Base-by-base conservation (phyloP, 2,888 invertebrate species). In the Epicampocera succincta region DNA sequence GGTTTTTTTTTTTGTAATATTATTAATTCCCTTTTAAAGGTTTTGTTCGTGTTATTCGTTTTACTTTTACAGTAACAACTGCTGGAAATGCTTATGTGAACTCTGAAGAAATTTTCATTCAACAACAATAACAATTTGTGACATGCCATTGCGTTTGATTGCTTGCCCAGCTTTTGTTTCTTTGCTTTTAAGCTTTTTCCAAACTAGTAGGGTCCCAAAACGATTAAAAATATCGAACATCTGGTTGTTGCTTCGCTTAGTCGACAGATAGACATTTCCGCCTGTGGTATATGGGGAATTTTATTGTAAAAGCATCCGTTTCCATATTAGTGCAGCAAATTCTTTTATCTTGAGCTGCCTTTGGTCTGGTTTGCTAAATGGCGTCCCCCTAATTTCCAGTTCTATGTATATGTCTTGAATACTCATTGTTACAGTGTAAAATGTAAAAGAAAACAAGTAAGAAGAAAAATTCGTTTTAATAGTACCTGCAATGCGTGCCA, bases 401-500 rank as follows among this genome's bases (percentile, higher is more conserved):
- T 63, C 9, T 52, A 52, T n/a, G n/a, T n/a, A n/a, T 9, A 46
- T 61, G 52, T 13, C 15, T 44, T 12, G 40, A 58, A 58, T 44
- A 54, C 29, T 19, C 66, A 9, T 54, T 61, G 33, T 21, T 52
- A 44, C 12, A 58, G 33, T 44, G 73, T 13, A 38, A 54, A 63
- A 6, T 46, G 12, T 48, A 52, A 44, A 48, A 54, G 13, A 21
- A 17, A 33, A n/a, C 4, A 11, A 21, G 33, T 33, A 44, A 42
- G n/a, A 63, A 48, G 12, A 56, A 44, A 60, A 15, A 52, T 42
- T 72, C 40, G 15, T 75, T 76, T 81, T 81, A 66, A 81, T 81
- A 17, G 76, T 81, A 81, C 76, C 80, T 81, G 80, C 80, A 81
- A 76, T 81, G 80, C 80, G 80, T 81, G 80, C 80, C 72, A 81